Base-by-base conservation (phyloP, 2,113 vertebrate species). In the Tamias sibiricus region DNA sequence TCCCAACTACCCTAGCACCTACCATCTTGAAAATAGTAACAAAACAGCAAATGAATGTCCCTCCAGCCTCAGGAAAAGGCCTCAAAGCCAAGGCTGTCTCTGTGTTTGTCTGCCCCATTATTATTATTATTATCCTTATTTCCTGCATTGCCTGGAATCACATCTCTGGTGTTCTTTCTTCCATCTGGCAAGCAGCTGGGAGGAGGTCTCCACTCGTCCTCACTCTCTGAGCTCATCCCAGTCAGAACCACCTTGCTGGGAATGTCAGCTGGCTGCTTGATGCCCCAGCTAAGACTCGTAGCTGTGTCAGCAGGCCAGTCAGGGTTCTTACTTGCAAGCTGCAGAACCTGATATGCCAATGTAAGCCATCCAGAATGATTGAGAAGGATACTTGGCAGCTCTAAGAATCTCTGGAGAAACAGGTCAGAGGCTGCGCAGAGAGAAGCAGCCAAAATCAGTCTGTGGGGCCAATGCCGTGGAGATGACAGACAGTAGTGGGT, bases 131-230 rank as follows among this genome's bases (percentile, higher is more conserved):
- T 49, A 13, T n/a, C 13, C 47, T 35, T 14, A 1, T 14, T 10
- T 28, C 57, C 62, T 4, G 6, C 28, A 6, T 5, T 4, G 16
- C 6, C 68, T 20, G 0, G 16, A 11, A 13, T 69, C 7, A 5
- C 22, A 35, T 6, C n/a, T 11, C 28, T 9, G 16, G 69, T 0
- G 2, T 19, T 3, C 10, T 2, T 1, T 0, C 1, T 26, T 47
- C 26, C 3, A 16, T 0, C 24, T 22, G 26, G 6, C 2, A 1
- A 2, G 16, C 0, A 32, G 13, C 32, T 1, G 0, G 6, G 37
- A 49, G 37, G 37, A 49, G 24, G 10, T 1, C 0, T 5, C 1
- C 10, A 2, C 8, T 7, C 42, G 5, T 9, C 32, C 32, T 7
- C n/a, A 10, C 26, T 8, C 16, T 28, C 35, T 10, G 17, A 0